These are phyloP conservation scores for Laspeyria flexula DNA, from an alignment of 2,888 invertebrate genomes.

Conservation along the genomic window DNA sequence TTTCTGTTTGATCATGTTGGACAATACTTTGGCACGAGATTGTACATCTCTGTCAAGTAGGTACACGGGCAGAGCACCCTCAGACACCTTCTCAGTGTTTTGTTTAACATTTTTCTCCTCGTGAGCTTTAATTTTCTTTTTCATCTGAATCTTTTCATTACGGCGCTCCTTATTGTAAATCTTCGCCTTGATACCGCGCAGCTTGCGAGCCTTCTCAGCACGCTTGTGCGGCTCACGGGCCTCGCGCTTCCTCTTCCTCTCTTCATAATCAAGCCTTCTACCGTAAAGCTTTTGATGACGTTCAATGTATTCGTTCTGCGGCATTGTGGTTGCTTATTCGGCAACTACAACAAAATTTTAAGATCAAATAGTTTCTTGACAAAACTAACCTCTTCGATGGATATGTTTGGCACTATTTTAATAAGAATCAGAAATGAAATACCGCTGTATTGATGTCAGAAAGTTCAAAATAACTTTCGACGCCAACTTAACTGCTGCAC, in stretches of 20 bases:
- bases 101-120: slow-evolving; percentile 97
- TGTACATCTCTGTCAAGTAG: slow-evolving; percentile 98
- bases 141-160: slow-evolving; percentile 99
- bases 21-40: slow-evolving; percentile 96
- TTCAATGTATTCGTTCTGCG: slow-evolving; percentile 99
- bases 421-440: neutral
- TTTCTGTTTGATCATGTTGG: slow-evolving; percentile 99
- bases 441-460: neutral
- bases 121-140: slow-evolving; percentile 98
- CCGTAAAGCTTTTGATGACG: slow-evolving; percentile 98
- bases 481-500: neutral
- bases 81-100: slow-evolving; percentile 93
- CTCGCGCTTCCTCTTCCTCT: slow-evolving; percentile 97
- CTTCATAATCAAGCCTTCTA: slow-evolving; percentile 98
- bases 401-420: slow-evolving; percentile 10
- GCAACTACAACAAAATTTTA: slow-evolving; percentile 84
- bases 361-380: slow-evolving; percentile 52
- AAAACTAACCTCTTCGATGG: slow-evolving; percentile 32
- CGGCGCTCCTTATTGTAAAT: slow-evolving; percentile 98
- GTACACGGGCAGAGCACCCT: slow-evolving; percentile 98
- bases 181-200: slow-evolving; percentile 98
- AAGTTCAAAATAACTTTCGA: neutral
- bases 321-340: slow-evolving; percentile 90
- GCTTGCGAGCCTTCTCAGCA: slow-evolving; percentile 95
- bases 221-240: slow-evolving; percentile 97